Base-by-base conservation (phyloP, 2,113 vertebrate species). In the Leptobrachium ailaonicum region DNA sequence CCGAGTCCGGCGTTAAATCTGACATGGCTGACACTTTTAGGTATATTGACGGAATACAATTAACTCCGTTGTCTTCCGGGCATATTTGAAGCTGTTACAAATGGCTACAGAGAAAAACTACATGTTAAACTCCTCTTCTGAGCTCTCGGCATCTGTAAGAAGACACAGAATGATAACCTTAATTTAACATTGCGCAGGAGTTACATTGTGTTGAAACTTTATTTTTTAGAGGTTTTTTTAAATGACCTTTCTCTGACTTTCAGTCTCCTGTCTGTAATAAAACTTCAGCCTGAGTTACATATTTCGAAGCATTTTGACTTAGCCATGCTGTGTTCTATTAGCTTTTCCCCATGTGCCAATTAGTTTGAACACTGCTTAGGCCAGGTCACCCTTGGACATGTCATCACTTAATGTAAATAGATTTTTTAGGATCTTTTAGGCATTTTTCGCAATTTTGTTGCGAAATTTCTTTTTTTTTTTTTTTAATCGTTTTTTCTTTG, bases 21-120 rank as follows among this genome's bases (percentile, higher is more conserved):
- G 76, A 53, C 79, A 84, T 67, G 1, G 5, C 83, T 85, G 86
- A 84, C 86, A 84, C 79, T 69, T 83, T 74, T 6, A 70, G 60
- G 82, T 82, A 69, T 85, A 86, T 83, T 66, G 83, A 86, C 83
- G 84, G 86, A 84, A 88, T 85, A 83, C 86, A 86, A 83, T 89
- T 86, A 88, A 85, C 75, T 11, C 83, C 80, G 84, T 80, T 85
- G 87, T 86, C 85, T 86, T 70, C 73, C 82, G 85, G 83, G 79
- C 83, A 64, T 81, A 2, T 6, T 74, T 85, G 2, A 14, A 0
- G 41, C 2, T 0, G 83, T 76, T 63, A 77, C 83, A 77, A 82
- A 69, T 62, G 20, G 85, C 87, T 86, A 0, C 0, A 75, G 83
- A 87, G 84, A 73, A 45, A 73, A 73, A 80, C 45, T 5, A 60